Evolutionary conservation across 2,113 vertebrate species (phyloP), one percentile per base, ranked within the genome.

Genomic region (Paramisgurnus dabryanus): DNA sequence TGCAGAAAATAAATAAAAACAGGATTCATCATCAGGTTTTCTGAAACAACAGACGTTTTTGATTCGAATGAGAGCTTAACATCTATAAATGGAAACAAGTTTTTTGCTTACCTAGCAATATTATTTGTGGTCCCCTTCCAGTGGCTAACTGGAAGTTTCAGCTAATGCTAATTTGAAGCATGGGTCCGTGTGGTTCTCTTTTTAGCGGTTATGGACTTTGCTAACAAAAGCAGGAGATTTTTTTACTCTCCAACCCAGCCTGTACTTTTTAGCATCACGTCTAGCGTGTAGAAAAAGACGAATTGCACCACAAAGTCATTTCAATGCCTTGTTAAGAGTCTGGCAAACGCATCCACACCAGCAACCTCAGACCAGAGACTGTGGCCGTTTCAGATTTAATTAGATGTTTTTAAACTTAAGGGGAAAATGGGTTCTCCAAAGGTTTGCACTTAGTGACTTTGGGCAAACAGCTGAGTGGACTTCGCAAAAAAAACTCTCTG

Each of bases 141-240:
- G 53, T 34, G 47, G 78, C 67, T 65, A 12, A 58, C 63, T 72
- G 49, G 60, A 66, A 64, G 63, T 34, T 41, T 78, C 53, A 58
- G 79, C 50, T 84, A 80, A 72, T 76, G 72, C 60, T 76, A 77
- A 80, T 70, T 77, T 67, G 72, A 65, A 72, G 43, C 57, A 70
- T 53, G 66, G 67, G 57, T 50, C 45, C 10, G 45, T 6, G 45
- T 8, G 45, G 80, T 64, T 55, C 69, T 78, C 22, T 81, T 81
- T 78, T 74, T 45, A 67, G 69, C 22, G 60, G 69, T 43, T 45
- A 75, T 47, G 53, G 69, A 70, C 43, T 11, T 70, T 34, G 67
- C 67, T 34, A 18, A 34, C 47, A 70, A 15, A 72, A 40, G 49
- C 39, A 6, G 70, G 55, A 75, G 57, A 47, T 63, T 75, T 75